phyloP scores from a whole-genome alignment of 2,888 invertebrate species.

The Cremastobaeus sp. region DNA sequence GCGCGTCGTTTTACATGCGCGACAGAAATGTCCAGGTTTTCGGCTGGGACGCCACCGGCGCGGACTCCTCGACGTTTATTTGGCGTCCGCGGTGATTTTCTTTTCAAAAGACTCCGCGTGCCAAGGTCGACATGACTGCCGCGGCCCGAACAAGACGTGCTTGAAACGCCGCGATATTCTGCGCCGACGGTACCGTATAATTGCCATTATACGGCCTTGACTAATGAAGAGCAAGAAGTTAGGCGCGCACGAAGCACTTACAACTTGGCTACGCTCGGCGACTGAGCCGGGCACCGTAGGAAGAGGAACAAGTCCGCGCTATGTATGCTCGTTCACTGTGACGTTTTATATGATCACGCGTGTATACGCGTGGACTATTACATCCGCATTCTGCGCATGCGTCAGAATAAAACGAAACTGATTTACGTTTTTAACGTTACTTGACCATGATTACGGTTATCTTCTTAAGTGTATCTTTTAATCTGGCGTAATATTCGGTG shows the following conservation, averaged over 20 bases:
- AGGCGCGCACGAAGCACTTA: constrained; percentile 44
- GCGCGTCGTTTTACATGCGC: constrained; percentile 27
- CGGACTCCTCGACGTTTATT: no score
- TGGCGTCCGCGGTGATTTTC: not conserved
- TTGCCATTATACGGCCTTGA: constrained; percentile 68
- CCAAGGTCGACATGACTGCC: constrained; percentile 4
- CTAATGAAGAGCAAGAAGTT: constrained; percentile 67
- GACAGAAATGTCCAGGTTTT: constrained; percentile 54
- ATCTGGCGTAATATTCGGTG: constrained; percentile 46
- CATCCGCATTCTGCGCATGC: constrained; percentile 59
- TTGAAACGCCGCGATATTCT: not conserved
- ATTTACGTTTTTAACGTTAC: constrained; percentile 60
- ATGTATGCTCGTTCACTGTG: constrained; percentile 58
- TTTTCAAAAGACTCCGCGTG: not conserved
- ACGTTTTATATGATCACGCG: constrained; percentile 58
- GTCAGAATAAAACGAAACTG: constrained; percentile 52
- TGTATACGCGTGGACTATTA: constrained; percentile 45
- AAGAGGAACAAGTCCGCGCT: constrained; percentile 42
- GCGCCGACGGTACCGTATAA: constrained; percentile 64
- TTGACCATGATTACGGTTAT: constrained; percentile 58
- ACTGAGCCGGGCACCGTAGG: constrained; percentile 22
- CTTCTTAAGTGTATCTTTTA: constrained; percentile 33
- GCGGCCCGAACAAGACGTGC: no score
- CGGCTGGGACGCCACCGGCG: constrained; percentile 53
- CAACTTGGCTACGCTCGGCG: constrained; percentile 31